Percentiles rank a stretch among this genome's conserved stretches.
Evolutionary conservation across 2,797 vertebrate species (phyloP).

Genomic region (Mastacembelus armatus): DNA sequence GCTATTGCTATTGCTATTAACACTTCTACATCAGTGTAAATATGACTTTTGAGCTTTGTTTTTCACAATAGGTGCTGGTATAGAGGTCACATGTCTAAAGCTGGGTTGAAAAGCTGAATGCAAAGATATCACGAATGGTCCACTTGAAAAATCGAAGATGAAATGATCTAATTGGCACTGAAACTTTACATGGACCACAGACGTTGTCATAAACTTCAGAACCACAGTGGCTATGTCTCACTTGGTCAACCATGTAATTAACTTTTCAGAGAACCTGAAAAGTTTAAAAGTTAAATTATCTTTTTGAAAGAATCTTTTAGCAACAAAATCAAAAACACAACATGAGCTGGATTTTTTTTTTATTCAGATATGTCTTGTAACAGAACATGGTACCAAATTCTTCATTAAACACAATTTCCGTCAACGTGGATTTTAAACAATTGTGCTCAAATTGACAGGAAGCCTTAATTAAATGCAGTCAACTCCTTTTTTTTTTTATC

Average conservation of each 20-base stretch:
- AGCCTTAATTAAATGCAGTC: background rate
- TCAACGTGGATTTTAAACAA: background rate
- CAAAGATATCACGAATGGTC: conserved; percentile 1
- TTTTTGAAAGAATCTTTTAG: background rate
- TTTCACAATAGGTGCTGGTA: conserved; percentile 46
- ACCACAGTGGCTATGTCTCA: background rate
- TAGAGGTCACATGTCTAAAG: conserved; percentile 53
- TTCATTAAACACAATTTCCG: conserved; percentile 2
- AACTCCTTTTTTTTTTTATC: background rate
- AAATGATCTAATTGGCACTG: background rate
- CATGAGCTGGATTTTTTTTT: conserved; percentile 3
- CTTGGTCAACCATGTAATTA: background rate
- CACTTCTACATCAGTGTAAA: conserved; percentile 11
- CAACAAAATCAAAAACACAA: conserved; percentile 6
- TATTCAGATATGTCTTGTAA: no score
- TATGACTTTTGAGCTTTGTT: conserved; percentile 12
- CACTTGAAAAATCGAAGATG: background rate
- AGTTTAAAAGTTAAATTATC: no score
- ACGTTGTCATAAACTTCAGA: no score
- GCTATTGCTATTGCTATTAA: conserved; percentile 31
- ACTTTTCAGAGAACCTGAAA: no score
- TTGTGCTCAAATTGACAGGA: background rate
- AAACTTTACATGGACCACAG: background rate
- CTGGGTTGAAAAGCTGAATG: conserved; percentile 28
- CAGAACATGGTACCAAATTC: conserved; percentile 2